Evolutionary conservation across 2,888 invertebrate species (phyloP).

Genomic region (Drosophila imparisetae): DNA sequence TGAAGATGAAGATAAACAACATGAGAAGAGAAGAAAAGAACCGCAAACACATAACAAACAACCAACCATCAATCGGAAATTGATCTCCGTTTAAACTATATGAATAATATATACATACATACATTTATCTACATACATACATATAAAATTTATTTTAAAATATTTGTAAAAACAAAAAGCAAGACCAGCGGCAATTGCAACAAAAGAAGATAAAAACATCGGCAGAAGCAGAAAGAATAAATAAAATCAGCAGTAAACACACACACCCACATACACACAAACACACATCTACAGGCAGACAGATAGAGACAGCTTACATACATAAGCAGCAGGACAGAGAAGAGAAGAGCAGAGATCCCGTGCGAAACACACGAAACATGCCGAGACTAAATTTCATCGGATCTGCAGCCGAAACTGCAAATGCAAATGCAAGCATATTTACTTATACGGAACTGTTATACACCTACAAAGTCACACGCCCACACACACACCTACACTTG

Average conservation of each 20-base stretch:
- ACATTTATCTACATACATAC: conserved; percentile 49
- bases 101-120: conserved; percentile 61
- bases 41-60: conserved; percentile 28
- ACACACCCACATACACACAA: conserved; percentile 1
- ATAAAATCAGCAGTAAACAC: conserved; percentile 26
- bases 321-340: conserved; percentile 4
- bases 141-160: conserved; percentile 61
- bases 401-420: conserved; percentile 23
- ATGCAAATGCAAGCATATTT: conserved; percentile 47
- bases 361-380: conserved; percentile 12
- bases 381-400: conserved; percentile 26
- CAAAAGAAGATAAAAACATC: conserved; percentile 28
- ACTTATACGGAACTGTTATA: conserved; percentile 69
- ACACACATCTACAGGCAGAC: conserved; percentile 13
- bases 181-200: conserved; percentile 26
- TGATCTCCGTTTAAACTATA: conserved; percentile 76
- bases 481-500: conserved; percentile 21
- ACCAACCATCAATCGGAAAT: conserved; percentile 68
- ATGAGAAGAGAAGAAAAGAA: conserved; percentile 18
- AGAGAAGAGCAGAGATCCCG: neutral
- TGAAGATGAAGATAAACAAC: neutral
- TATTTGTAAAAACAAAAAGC: conserved; percentile 53
- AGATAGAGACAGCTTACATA: conserved; percentile 11
- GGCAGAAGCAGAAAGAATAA: conserved; percentile 20
- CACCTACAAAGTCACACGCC: conserved; percentile 20